Conservation (phyloP, 92 coral and sea anemone species). For the Epizoanthus illoricatus region DNA sequence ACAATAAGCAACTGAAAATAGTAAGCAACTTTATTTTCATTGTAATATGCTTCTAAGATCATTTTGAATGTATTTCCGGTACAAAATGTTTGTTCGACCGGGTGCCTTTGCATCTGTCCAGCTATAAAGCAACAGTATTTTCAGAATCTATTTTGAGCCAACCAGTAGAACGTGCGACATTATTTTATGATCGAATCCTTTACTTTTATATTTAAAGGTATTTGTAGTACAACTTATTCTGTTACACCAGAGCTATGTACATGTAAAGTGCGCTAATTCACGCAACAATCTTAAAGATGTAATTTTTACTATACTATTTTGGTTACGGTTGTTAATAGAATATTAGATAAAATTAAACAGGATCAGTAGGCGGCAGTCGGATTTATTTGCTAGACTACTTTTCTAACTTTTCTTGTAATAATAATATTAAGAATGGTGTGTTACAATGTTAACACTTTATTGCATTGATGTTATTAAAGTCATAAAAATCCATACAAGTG, state of each 20-base stretch:
- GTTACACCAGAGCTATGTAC: conserved; percentile 24
- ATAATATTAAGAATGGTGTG: conserved; percentile 34
- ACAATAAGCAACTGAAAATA: not conserved
- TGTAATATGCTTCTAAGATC: not conserved
- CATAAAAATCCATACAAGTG: conserved; percentile 29
- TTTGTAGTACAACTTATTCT: conserved; percentile 35
- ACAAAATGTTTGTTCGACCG: conserved; percentile 19
- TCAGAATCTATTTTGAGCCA: conserved; percentile 40
- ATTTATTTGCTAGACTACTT: conserved; percentile 32
- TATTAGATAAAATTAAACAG: conserved; percentile 37
- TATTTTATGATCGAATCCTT: conserved; percentile 46
- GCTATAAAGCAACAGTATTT: conserved; percentile 32
- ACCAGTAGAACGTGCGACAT: conserved; percentile 33
- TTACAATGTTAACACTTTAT: conserved; percentile 32
- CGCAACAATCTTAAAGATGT: conserved; percentile 38
- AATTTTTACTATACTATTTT: conserved; percentile 41
- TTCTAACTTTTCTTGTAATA: conserved; percentile 45
- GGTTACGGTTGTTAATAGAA: conserved; percentile 47
- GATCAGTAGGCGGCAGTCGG: conserved; percentile 19
- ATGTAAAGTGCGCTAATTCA: conserved; percentile 36
- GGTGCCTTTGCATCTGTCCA: conserved; percentile 19
- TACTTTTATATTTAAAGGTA: conserved; percentile 40
- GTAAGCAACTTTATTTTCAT: not conserved
- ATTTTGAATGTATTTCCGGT: conserved; percentile 26
- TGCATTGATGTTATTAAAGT: conserved; percentile 37